Conservation (phyloP, 2,888 invertebrate species). For the Drosophila meridiana region DNA sequence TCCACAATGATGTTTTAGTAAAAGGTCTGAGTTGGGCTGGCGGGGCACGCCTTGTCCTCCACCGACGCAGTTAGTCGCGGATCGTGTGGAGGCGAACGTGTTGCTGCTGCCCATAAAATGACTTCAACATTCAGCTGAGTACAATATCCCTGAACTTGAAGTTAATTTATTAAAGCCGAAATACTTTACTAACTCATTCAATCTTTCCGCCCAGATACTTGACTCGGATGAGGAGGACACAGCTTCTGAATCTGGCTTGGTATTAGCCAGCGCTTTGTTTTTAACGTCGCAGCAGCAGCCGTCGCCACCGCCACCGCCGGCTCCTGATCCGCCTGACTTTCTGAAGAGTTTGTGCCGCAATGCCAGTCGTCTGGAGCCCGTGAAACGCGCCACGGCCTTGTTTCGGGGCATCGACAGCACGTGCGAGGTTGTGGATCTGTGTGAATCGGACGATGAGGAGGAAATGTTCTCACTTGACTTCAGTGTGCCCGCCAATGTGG, state of each 20-base stretch:
- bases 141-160: not conserved
- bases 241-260: slow-evolving; percentile 17
- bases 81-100: slow-evolving; percentile 18
- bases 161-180: not conserved
- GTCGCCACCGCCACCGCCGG: slow-evolving; percentile 20
- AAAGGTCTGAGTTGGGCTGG: slow-evolving; percentile 77
- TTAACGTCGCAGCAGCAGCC: slow-evolving; percentile 11
- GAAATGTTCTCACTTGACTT: slow-evolving; percentile 72
- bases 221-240: slow-evolving; percentile 69
- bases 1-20: slow-evolving; percentile 73
- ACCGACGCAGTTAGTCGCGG: slow-evolving; percentile 77
- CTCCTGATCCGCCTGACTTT: slow-evolving; percentile 63
- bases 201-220: slow-evolving; percentile 46
- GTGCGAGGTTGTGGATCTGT: slow-evolving; percentile 62
- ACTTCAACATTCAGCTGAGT: slow-evolving; percentile 68
- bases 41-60: slow-evolving; percentile 17
- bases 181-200: not conserved
- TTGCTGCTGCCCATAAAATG: slow-evolving; percentile 53
- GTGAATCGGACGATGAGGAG: slow-evolving; percentile 69
- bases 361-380: slow-evolving; percentile 65
- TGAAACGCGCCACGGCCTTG: slow-evolving; percentile 61
- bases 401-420: slow-evolving; percentile 67
- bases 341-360: slow-evolving; percentile 54
- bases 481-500: slow-evolving; percentile 70
- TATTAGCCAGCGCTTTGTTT: slow-evolving; percentile 24